Conservation (phyloP, 35 echinoderm and acorn worm genomes). For the Hemicentrotus pulcherrimus region DNA sequence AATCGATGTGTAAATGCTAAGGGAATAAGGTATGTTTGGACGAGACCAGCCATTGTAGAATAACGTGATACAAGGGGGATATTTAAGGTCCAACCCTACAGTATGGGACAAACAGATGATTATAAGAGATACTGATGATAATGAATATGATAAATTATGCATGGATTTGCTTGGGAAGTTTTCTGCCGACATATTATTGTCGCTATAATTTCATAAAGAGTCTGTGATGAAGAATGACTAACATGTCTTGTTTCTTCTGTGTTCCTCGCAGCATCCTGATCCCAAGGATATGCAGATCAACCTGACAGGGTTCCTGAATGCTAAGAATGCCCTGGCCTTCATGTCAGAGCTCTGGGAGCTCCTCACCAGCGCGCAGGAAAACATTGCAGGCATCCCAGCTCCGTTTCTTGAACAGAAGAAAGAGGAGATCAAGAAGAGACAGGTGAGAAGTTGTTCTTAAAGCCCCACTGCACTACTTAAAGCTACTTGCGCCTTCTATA, state of each 20-base stretch:
- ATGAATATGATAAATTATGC: not conserved
- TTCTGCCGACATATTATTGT: not conserved
- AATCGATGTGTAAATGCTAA: not conserved
- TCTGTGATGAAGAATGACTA: no score
- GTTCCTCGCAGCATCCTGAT: constrained; percentile 82
- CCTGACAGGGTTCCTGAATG: constrained; percentile 95
- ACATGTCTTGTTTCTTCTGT: not conserved
- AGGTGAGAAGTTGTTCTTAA: constrained; percentile 57
- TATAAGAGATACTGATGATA: not conserved
- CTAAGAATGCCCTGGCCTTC: constrained; percentile 96
- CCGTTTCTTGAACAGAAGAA: constrained; percentile 98
- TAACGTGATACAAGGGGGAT: no score
- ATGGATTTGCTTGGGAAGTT: not conserved
- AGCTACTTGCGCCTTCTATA: no score
- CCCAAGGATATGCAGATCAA: constrained; percentile 99
- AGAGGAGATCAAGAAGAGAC: constrained; percentile 95
- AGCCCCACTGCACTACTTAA: no score
- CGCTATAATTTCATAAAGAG: not conserved
- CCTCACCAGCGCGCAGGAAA: constrained; percentile 91
- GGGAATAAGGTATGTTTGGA: no score
- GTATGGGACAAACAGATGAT: no score
- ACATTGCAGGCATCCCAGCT: constrained; percentile 94
- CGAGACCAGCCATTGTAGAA: no score
- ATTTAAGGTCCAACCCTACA: no score
- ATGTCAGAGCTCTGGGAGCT: constrained; percentile 94